phyloP scores from a whole-genome alignment of 2,113 vertebrate species.

The Hiodon tergisus region DNA sequence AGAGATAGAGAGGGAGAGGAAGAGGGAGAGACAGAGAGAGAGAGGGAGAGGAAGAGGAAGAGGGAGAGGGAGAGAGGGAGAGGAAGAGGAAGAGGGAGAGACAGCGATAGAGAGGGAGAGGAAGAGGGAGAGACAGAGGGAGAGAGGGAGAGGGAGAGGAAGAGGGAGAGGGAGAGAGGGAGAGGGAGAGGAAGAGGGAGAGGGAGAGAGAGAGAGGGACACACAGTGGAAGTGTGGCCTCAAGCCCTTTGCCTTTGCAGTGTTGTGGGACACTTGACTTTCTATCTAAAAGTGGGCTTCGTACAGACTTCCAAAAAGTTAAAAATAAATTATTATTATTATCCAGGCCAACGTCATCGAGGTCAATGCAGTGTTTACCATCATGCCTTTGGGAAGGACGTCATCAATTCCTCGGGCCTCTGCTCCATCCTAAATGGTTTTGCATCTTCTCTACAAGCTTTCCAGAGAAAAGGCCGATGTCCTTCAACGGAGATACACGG shows the following conservation, averaged over 20 bases:
- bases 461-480: background rate
- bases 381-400: conserved; percentile 7
- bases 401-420: background rate
- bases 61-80: conserved; percentile 1
- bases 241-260: too few relatives aligned
- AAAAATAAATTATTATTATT: conserved; percentile 7
- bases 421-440: background rate
- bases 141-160: too few relatives aligned
- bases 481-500: background rate
- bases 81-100: too few relatives aligned
- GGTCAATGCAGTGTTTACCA: background rate
- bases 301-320: too few relatives aligned
- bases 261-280: too few relatives aligned
- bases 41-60: too few relatives aligned
- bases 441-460: background rate
- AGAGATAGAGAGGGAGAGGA: too few relatives aligned
- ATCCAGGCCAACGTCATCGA: background rate
- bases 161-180: too few relatives aligned
- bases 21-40: background rate
- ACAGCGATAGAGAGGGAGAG: too few relatives aligned
- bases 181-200: background rate
- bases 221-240: too few relatives aligned
- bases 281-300: too few relatives aligned
- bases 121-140: too few relatives aligned
- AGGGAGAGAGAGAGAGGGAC: background rate